These are phyloP conservation scores for Darevskia nairensis DNA, from an alignment of 2,797 vertebrate species.

Conservation along the genomic window DNA sequence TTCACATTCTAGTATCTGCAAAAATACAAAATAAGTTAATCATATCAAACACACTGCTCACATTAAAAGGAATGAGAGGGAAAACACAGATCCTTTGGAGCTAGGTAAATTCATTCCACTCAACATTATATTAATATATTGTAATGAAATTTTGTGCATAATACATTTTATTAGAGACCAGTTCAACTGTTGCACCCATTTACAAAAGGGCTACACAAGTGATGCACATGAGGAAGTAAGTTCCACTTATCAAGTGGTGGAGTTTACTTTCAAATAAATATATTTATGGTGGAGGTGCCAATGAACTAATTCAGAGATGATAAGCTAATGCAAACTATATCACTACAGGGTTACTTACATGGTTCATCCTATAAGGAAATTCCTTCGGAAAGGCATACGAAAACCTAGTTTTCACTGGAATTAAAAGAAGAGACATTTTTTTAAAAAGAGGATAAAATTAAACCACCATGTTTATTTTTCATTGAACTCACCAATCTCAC, in stretches of 20 bases:
- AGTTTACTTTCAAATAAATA: not conserved
- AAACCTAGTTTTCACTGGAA: slow-evolving; percentile 97
- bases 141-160: not conserved
- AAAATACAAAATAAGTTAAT: slow-evolving; percentile 56
- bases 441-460: slow-evolving; percentile 1
- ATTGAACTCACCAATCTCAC: not conserved
- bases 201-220: not conserved
- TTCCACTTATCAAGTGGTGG: not conserved
- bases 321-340: slow-evolving; percentile 33
- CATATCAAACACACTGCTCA: slow-evolving; percentile 35
- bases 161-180: not conserved
- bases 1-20: slow-evolving; percentile 98
- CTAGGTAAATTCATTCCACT: not conserved
- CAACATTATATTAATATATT: not conserved
- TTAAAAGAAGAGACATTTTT: slow-evolving; percentile 64
- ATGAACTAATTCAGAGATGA: not conserved
- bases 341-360: slow-evolving; percentile 87
- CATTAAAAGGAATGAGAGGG: not conserved
- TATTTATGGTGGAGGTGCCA: not conserved
- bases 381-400: slow-evolving; percentile 99
- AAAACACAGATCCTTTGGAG: not conserved
- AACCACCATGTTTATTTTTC: slow-evolving; percentile 16
- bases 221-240: not conserved
- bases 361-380: slow-evolving; percentile 99
- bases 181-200: not conserved